A percentile compares a stretch with the other conserved stretches of the same genome.
Evolutionary conservation across 2,888 invertebrate species (phyloP).

Genomic region (Selenia dentaria): DNA sequence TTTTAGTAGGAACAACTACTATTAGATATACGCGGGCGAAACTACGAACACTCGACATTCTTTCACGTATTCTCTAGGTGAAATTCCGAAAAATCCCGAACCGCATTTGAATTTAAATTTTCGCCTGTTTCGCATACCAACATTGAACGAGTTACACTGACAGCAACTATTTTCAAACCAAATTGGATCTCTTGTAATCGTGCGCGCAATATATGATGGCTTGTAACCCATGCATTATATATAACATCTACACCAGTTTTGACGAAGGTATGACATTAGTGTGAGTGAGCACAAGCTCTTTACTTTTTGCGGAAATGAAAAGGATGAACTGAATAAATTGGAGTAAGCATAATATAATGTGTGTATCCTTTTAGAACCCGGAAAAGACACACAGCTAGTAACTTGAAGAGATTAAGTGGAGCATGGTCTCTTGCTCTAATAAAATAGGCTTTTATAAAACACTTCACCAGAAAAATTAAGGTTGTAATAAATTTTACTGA

Average conservation of each 20-base stretch:
- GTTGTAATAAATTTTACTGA: too few relatives aligned
- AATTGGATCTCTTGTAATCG: slow-evolving; percentile 17
- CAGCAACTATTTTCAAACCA: slow-evolving; percentile 19
- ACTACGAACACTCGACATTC: slow-evolving; percentile 36
- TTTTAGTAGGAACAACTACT: too few relatives aligned
- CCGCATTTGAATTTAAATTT: slow-evolving; percentile 14
- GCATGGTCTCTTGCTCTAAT: too few relatives aligned
- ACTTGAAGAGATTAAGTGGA: too few relatives aligned
- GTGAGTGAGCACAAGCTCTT: slow-evolving; percentile 2
- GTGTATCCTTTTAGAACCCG: too few relatives aligned
- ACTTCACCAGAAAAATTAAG: too few relatives aligned
- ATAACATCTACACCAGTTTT: slow-evolving; percentile 1
- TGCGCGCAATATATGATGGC: slow-evolving; percentile 21
- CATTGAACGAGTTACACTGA: slow-evolving; percentile 5
- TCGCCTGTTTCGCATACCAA: slow-evolving; percentile 1
- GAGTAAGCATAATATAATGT: too few relatives aligned
- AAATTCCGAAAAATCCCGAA: slow-evolving; percentile 21
- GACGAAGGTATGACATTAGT: slow-evolving; percentile 28
- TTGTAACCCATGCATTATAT: background rate
- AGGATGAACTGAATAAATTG: too few relatives aligned
- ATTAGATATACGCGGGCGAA: background rate
- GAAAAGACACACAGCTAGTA: too few relatives aligned
- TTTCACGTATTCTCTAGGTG: slow-evolving; percentile 24
- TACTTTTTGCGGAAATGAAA: too few relatives aligned
- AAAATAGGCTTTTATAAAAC: too few relatives aligned